Evolutionary conservation across 2,888 invertebrate species (phyloP), one percentile per base, ranked within the genome.

Genomic region (Arge pagana): DNA sequence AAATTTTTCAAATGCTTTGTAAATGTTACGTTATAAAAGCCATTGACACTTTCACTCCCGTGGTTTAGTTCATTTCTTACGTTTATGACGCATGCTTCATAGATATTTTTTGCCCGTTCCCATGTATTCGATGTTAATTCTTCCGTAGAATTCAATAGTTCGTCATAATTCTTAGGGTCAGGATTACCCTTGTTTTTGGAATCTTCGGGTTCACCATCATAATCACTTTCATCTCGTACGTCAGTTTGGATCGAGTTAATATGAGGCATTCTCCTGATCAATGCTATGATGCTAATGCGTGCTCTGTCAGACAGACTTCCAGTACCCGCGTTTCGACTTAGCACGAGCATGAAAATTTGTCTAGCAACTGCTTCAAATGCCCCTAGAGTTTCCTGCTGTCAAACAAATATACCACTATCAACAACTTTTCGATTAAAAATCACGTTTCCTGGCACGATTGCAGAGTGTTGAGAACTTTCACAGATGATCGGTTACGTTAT

Each of bases 1-100:
- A 57, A 13, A 13, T 45, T 36, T 41, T 50, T 54, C 8, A 50
- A 35, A 30, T 50, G 50, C 24, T 31, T 35, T n/a, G 50, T 50
- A 28, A 54, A 31, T 4, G 11, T 30, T 4, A 39, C 35, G 21
- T 40, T 19, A 37, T 42, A 37, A 26, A 41, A 57, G 2, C 39
- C 43, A 19, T 50, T 57, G n/a, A 54, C 16, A 15, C 13, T 40
- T n/a, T 10, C 28, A 15, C 42, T 33, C n/a, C 39, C 18, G 8
- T 21, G 11, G 35, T 21, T 21, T 10, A 6, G 10, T 21, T 33
- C 45, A 4, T 19, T 23, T n/a, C 11, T 23, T 7, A 35, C 35
- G 24, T 40, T 11, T 15, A 8, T 16, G 10, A 26, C 15, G 15
- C 40, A 40, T 24, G 2, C 24, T 2, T 26, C 8, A 16, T 40